Conservation (phyloP, 2,888 invertebrate genomes). For the Campopleginae sp. region DNA sequence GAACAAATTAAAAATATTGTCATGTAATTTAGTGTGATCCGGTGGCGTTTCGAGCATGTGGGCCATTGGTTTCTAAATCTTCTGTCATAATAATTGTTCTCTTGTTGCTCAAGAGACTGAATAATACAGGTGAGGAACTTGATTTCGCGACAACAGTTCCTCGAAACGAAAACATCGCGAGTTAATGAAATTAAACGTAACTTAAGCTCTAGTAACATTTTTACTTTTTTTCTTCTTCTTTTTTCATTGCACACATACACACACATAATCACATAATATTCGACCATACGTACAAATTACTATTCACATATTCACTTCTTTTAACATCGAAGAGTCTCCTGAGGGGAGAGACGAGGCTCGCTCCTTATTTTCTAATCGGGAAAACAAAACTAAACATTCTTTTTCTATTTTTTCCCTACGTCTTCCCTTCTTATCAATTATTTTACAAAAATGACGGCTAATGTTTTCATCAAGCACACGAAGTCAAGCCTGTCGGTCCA, state of each 20-base stretch:
- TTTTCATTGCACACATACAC: conserved; percentile 13
- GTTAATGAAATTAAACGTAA: conserved; percentile 11
- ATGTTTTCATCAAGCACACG: background rate
- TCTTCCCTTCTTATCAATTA: conserved; percentile 1
- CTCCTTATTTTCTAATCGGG: background rate
- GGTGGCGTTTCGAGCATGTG: conserved; percentile 3
- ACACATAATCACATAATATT: conserved; percentile 26
- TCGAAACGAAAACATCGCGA: conserved; percentile 47
- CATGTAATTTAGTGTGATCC: conserved; percentile 10
- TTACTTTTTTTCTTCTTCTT: background rate
- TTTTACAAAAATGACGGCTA: background rate
- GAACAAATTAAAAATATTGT: conserved; percentile 31
- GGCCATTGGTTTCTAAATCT: conserved; percentile 16
- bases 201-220: conserved; percentile 15
- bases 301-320: conserved; percentile 27
- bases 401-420: conserved; percentile 1
- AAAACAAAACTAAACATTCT: background rate
- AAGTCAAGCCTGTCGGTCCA: background rate
- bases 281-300: conserved; percentile 9
- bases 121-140: conserved; percentile 53
- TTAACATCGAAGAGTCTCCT: conserved; percentile 13
- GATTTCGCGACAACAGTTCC: conserved; percentile 43
- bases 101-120: conserved; percentile 28
- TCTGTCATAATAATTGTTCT: background rate
- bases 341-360: conserved; percentile 12